Percentiles rank a stretch among this genome's conserved stretches.
Conservation (phyloP, 1,140 invertebrate genomes). For the Reticulitermes speratus region DNA sequence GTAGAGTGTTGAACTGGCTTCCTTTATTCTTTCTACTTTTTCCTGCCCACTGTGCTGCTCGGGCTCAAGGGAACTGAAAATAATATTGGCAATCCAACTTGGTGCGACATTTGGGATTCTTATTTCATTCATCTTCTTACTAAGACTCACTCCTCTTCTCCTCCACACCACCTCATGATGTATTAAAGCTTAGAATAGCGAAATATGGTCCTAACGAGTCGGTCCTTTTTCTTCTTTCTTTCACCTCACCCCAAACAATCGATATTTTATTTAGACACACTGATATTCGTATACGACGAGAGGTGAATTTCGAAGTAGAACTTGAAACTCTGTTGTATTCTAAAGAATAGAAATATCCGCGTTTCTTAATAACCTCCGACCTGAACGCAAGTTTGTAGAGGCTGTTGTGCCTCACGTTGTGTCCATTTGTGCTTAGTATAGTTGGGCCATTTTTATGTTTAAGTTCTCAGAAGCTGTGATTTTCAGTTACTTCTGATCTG, state of each 20-base stretch:
- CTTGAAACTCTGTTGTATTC: not conserved
- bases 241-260: not conserved
- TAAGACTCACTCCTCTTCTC: not conserved
- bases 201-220: not conserved
- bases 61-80: not conserved
- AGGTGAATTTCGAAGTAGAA: not conserved
- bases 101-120: not conserved
- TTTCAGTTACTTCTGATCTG: no score
- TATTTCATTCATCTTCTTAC: not conserved
- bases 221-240: not conserved
- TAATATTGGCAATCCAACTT: constrained; percentile 13
- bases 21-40: not conserved
- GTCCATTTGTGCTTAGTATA: no score
- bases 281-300: not conserved
- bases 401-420: not conserved
- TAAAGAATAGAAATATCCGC: not conserved
- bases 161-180: not conserved
- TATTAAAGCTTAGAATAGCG: constrained; percentile 1
- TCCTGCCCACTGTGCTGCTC: not conserved
- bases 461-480: no score
- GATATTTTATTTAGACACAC: not conserved
- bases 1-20: not conserved
- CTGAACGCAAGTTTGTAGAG: not conserved
- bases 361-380: not conserved
- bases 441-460: no score